Evolutionary conservation across 1,140 invertebrate genomes (phyloP).

Genomic region (Apis florea): DNA sequence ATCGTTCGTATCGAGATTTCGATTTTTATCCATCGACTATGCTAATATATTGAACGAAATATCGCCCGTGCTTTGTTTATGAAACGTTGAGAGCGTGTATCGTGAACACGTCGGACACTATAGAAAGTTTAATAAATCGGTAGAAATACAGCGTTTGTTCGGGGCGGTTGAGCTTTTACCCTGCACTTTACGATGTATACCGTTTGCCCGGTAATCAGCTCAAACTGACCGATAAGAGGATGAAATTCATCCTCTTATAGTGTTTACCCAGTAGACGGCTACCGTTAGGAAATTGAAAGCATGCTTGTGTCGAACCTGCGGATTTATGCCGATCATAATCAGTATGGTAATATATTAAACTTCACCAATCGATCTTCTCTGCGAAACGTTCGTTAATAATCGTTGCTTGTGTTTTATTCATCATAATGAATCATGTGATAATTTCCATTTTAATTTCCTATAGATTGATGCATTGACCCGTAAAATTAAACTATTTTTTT

Average conservation of each 20-base stretch:
- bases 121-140: slow-evolving; percentile 31
- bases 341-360: not conserved
- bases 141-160: not conserved
- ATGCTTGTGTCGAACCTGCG: not conserved
- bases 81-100: not conserved
- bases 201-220: slow-evolving; percentile 37
- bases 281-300: slow-evolving; percentile 26
- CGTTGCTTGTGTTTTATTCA: no score
- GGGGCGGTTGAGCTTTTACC: not conserved
- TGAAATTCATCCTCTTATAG: slow-evolving; percentile 44
- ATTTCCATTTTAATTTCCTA: no score
- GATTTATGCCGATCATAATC: slow-evolving; percentile 28
- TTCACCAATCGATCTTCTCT: no score
- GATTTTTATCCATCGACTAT: no score
- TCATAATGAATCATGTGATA: no score
- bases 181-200: slow-evolving; percentile 37
- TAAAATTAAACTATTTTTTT: no score
- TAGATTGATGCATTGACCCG: no score
- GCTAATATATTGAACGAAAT: not conserved
- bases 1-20: no score
- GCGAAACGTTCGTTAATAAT: no score
- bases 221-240: slow-evolving; percentile 49
- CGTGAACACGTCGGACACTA: not conserved
- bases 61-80: not conserved
- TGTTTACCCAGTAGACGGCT: not conserved